phyloP scores from a whole-genome alignment of 2,797 vertebrate species.

The Pempheris klunzingeri region DNA sequence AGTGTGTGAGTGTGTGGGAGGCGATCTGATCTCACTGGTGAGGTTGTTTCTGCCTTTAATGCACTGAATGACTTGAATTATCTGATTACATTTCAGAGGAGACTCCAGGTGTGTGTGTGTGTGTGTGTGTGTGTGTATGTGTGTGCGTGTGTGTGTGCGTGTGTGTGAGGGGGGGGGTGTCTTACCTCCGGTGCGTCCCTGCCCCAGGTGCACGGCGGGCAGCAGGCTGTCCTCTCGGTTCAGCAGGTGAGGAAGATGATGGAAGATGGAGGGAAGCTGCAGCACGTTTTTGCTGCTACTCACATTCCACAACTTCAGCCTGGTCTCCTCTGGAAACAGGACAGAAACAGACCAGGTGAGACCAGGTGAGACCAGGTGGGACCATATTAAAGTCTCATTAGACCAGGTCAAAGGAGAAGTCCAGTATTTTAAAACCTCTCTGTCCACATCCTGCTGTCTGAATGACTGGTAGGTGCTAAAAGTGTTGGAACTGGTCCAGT shows the following conservation, averaged over 20 bases:
- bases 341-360: neutral
- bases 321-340: slow-evolving; percentile 91
- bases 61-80: no score
- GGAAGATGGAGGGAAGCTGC: slow-evolving; percentile 97
- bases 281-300: slow-evolving; percentile 95
- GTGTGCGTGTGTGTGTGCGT: no score
- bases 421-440: no score
- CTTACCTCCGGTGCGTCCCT: slow-evolving; percentile 95
- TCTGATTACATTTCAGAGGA: no score
- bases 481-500: no score
- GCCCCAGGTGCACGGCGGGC: slow-evolving; percentile 94
- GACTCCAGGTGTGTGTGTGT: neutral
- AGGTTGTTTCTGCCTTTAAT: no score
- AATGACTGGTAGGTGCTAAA: no score
- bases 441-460: no score
- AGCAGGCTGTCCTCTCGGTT: slow-evolving; percentile 96
- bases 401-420: no score
- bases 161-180: no score
- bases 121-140: slow-evolving; percentile 26
- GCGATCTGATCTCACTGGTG: neutral
- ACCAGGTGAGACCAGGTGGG: neutral
- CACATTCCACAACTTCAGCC: slow-evolving; percentile 95
- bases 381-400: neutral
- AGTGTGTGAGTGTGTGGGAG: slow-evolving; percentile 23
- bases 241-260: slow-evolving; percentile 97